Percentiles rank a stretch among this genome's conserved stretches.
These are phyloP conservation scores for Xanthorhoe designata DNA, from an alignment of 2,888 invertebrate genomes.

Conservation along the genomic window DNA sequence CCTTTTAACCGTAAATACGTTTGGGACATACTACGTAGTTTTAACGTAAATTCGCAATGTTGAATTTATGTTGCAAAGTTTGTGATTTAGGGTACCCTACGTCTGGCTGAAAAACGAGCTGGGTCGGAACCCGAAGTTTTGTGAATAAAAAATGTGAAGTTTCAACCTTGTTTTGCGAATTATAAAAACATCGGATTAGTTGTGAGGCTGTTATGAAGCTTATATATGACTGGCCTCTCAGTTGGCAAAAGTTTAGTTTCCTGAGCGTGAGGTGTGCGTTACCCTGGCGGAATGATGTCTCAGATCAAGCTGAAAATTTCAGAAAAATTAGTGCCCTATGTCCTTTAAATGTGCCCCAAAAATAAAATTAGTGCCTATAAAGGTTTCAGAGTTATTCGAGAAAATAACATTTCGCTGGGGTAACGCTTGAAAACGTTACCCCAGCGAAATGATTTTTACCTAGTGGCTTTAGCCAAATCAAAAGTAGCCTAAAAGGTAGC, in stretches of 20 bases:
- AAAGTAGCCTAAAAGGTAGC: too few species aligned
- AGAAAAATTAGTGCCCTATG: too few species aligned
- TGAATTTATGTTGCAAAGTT: slow-evolving; percentile 40
- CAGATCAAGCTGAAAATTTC: too few species aligned
- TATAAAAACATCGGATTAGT: background rate
- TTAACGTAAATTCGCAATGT: slow-evolving; percentile 23
- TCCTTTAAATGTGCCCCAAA: too few species aligned
- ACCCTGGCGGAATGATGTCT: too few species aligned
- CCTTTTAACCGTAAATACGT: slow-evolving; percentile 30
- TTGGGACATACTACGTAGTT: slow-evolving; percentile 25
- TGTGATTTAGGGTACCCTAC: slow-evolving; percentile 36
- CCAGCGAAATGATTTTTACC: too few species aligned
- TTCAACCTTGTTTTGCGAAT: background rate
- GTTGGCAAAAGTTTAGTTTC: background rate
- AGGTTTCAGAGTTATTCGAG: too few species aligned
- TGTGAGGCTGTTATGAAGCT: background rate
- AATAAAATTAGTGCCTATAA: too few species aligned
- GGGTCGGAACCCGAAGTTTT: slow-evolving; percentile 28
- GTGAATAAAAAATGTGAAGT: slow-evolving; percentile 25
- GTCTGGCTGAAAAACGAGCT: slow-evolving; percentile 33
- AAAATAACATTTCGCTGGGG: too few species aligned
- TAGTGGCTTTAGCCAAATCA: too few species aligned
- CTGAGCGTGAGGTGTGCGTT: too few species aligned
- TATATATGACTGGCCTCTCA: background rate
- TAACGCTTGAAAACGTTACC: too few species aligned